Conservation (phyloP, 2,797 vertebrate species). For the Molossus alvarezi region DNA sequence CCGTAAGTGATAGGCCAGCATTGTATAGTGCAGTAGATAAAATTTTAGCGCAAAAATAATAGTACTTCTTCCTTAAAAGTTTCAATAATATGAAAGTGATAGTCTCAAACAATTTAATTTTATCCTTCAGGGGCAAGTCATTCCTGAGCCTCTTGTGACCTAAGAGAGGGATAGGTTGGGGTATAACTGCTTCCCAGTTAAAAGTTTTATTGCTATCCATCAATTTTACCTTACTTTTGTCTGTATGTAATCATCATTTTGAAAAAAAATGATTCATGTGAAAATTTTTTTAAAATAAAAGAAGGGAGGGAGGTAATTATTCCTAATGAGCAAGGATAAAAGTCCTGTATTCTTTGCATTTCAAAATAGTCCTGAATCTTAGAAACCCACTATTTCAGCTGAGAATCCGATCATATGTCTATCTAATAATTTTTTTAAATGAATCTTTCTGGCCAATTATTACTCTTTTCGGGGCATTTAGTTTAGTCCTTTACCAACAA, state of each 20-base stretch:
- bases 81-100: conserved; percentile 90
- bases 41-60: conserved; percentile 88
- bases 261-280: conserved; percentile 46
- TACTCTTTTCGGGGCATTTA: neutral
- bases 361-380: conserved; percentile 25
- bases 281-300: conserved; percentile 35
- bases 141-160: conserved; percentile 80
- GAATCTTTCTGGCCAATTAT: neutral
- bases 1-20: conserved; percentile 88
- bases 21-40: conserved; percentile 85
- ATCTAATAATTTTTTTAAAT: conserved; percentile 12
- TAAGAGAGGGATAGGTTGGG: conserved; percentile 75
- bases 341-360: conserved; percentile 11
- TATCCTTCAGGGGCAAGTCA: conserved; percentile 86
- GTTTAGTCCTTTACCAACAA: neutral
- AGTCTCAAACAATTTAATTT: conserved; percentile 89
- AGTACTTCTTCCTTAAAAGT: conserved; percentile 87
- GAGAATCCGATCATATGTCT: neutral
- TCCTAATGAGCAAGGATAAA: neutral
- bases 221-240: neutral
- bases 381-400: neutral
- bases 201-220: conserved; percentile 78
- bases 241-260: conserved; percentile 62
- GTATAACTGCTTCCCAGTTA: conserved; percentile 83
- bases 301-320: neutral